Percentiles rank a stretch among this genome's conserved stretches.
Conservation (phyloP, 2,797 vertebrate species). For the Bufotes viridis region DNA sequence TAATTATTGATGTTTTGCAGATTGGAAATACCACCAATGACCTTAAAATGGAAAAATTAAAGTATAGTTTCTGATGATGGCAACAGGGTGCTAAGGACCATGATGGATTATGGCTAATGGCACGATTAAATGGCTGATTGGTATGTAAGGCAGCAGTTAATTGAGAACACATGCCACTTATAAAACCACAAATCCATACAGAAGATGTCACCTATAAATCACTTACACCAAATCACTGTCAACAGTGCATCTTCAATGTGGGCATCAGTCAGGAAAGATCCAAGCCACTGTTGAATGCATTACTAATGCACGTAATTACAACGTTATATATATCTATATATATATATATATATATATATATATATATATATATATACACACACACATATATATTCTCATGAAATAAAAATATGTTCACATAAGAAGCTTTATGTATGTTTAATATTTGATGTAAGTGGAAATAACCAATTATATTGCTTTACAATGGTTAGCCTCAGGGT, state of each 20-base stretch:
- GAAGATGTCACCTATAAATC: constrained; percentile 33
- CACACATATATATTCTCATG: too few species aligned
- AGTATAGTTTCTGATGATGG: background rate
- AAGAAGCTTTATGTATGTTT: background rate
- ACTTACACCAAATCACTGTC: background rate
- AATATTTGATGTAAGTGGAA: background rate
- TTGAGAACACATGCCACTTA: constrained; percentile 27
- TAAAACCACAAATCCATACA: constrained; percentile 22
- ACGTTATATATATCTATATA: background rate
- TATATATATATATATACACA: too few species aligned
- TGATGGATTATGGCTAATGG: constrained; percentile 39
- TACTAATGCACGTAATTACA: background rate
- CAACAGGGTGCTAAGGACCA: constrained; percentile 5
- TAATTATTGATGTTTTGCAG: constrained; percentile 16
- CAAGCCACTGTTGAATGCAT: background rate
- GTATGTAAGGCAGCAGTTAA: constrained; percentile 18
- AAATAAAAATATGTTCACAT: background rate
- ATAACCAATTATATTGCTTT: background rate
- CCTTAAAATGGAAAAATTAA: constrained; percentile 41
- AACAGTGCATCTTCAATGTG: background rate
- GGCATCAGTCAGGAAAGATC: constrained; percentile 17
- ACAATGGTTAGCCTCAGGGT: background rate
- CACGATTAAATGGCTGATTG: constrained; percentile 32
- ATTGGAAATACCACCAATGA: constrained; percentile 1
- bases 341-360: background rate